Base-by-base conservation (phyloP, 2,113 vertebrate species). In the Cyprichromis sp. region DNA sequence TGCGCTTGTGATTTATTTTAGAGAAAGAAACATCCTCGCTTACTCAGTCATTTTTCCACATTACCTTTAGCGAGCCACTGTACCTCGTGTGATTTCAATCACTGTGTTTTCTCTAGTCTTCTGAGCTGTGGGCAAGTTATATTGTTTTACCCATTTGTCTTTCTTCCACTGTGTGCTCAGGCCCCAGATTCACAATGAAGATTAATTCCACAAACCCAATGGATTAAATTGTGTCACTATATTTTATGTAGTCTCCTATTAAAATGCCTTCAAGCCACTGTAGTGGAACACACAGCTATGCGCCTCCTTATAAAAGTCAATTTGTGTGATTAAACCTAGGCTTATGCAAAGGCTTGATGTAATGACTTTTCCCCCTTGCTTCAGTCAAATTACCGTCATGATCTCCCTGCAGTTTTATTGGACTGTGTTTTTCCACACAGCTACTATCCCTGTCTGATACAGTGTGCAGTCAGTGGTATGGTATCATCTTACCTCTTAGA, bases 291-390 rank as follows among this genome's bases (percentile, higher is more conserved):
- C 87, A 82, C 83, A 79, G 91, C 92, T 86, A 79, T 85, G 90
- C 66, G 40, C 88, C 84, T 57, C 86, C 82, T 85, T 94, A 92
- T 95, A 95, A 95, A 96, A 96, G 94, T 95, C 94, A 88, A 94
- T 95, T 94, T 94, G 88, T 87, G 90, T 95, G 95, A 95, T 96
- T 96, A 95, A 96, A 94, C 88, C 66, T 8, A 85, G 90, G 88
- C 89, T 91, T 91, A 89, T 92, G 90, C 87, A 36, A 86, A 81
- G 84, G 82, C 84, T 87, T 87, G 89, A 92, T 90, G 85, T 93
- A 94, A 95, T 94, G 93, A 92, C 92, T 95, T 95, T 89, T 91
- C 81, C 90, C 85, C 91, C 34, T 68, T 26, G 87, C 89, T 88
- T 89, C 89, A 85, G 91, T 92, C 91, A 92, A 95, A 95, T 93